A percentile compares a stretch with the other conserved stretches of the same genome.
phyloP scores from a whole-genome alignment of 2,888 invertebrate genomes.

The Rhagonycha fulva region DNA sequence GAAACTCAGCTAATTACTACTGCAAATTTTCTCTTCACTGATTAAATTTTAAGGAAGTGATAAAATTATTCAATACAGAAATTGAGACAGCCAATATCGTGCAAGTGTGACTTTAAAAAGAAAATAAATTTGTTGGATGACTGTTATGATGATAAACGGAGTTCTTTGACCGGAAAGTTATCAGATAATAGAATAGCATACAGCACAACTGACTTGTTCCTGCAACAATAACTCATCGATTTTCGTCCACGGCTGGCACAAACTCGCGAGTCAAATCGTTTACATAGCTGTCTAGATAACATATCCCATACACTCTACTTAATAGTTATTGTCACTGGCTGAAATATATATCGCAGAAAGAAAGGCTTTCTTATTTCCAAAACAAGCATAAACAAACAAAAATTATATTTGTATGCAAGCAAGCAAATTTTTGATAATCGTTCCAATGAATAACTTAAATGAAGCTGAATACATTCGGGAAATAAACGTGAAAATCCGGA shows the following conservation, averaged over 20 bases:
- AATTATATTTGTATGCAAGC: conserved; percentile 1
- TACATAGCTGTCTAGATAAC: conserved; percentile 33
- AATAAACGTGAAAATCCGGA: conserved; percentile 32
- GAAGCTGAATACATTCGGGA: conserved; percentile 30
- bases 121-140: conserved; percentile 25
- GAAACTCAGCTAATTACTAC: background rate
- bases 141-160: conserved; percentile 32
- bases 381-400: conserved; percentile 1
- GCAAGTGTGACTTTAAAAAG: conserved; percentile 6
- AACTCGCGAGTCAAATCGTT: conserved; percentile 27
- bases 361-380: background rate
- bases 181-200: conserved; percentile 38
- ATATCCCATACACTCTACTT: conserved; percentile 19
- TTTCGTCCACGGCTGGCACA: conserved; percentile 33
- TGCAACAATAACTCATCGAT: conserved; percentile 40
- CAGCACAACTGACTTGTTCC: conserved; percentile 31
- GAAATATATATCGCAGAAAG: background rate
- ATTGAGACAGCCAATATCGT: background rate
- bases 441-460: conserved; percentile 18
- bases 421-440: background rate
- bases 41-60: background rate
- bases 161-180: conserved; percentile 40
- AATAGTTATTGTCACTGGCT: conserved; percentile 18
- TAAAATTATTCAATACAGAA: background rate
- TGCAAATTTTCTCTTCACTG: background rate